Percentiles rank a stretch among this genome's conserved stretches.
phyloP scores from a whole-genome alignment of 2,797 vertebrate species.

The Schizopygopsis malacanthus region DNA sequence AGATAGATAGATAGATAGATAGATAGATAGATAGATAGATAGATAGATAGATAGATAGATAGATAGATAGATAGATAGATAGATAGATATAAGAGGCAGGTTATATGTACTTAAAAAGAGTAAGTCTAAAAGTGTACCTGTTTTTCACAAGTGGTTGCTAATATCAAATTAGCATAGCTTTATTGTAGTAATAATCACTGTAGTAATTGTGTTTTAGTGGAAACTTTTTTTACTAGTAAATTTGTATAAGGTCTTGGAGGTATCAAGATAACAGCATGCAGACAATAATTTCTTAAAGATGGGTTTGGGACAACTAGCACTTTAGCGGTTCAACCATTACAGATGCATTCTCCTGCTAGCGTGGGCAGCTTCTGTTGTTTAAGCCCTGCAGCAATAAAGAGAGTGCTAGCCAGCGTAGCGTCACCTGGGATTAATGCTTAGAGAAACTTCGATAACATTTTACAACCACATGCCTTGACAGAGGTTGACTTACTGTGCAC shows the following conservation, averaged over 20 bases:
- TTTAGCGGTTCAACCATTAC: not conserved
- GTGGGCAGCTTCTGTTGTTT: conserved; percentile 15
- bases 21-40: no score
- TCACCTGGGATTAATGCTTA: not conserved
- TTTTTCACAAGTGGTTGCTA: not conserved
- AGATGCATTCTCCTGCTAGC: not conserved
- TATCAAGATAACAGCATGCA: not conserved
- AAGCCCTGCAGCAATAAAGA: conserved; percentile 31
- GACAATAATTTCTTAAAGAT: not conserved
- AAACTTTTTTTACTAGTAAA: not conserved
- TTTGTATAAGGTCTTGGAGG: not conserved
- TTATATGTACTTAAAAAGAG: no score
- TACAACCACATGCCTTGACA: conserved; percentile 63
- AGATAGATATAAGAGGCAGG: no score
- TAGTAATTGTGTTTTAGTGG: not conserved
- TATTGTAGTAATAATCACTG: conserved; percentile 1
- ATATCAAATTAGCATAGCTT: not conserved
- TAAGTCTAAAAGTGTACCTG: no score
- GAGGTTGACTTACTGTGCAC: conserved; percentile 51
- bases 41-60: no score
- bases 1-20: no score
- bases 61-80: no score
- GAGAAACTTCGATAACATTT: conserved; percentile 54
- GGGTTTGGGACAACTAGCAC: not conserved
- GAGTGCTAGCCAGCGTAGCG: not conserved